Conservation (phyloP, 1,140 invertebrate species). For the Proales similis region DNA sequence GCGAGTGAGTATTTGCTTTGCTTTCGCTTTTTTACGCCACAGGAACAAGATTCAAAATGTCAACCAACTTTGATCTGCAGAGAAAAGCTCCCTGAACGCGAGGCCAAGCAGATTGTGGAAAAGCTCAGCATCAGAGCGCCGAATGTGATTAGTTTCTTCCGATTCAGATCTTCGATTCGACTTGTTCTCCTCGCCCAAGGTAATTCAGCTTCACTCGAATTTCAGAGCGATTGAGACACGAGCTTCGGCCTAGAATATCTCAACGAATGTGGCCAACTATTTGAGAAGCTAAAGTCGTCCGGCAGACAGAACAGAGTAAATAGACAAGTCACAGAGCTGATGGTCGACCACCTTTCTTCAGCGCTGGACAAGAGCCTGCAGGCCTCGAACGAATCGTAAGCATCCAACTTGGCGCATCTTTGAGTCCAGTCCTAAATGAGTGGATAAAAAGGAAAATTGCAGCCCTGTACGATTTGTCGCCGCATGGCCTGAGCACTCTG, state of each 20-base stretch:
- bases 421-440: no score
- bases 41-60: no score
- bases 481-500: not conserved
- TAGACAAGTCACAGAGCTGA: not conserved
- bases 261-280: slow-evolving; percentile 7
- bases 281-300: slow-evolving; percentile 26
- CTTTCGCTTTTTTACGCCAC: no score
- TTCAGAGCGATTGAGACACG: slow-evolving; percentile 6
- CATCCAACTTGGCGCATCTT: not conserved
- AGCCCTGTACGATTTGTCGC: slow-evolving; percentile 17
- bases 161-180: slow-evolving; percentile 23
- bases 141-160: slow-evolving; percentile 19
- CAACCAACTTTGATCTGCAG: slow-evolving; percentile 19
- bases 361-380: not conserved
- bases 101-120: slow-evolving; percentile 26
- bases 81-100: not conserved
- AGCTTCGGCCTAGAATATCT: not conserved
- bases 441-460: slow-evolving; percentile 21
- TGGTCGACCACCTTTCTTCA: not conserved
- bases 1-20: slow-evolving; percentile 23
- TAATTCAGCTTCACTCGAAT: not conserved
- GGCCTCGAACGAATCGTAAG: not conserved
- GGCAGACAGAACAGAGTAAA: not conserved
- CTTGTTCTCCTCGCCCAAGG: slow-evolving; percentile 17
- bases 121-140: no score